Percentiles rank a stretch among this genome's conserved stretches.
Evolutionary conservation across 2,888 invertebrate genomes (phyloP).

Genomic region (Willowsia nigromaculata): DNA sequence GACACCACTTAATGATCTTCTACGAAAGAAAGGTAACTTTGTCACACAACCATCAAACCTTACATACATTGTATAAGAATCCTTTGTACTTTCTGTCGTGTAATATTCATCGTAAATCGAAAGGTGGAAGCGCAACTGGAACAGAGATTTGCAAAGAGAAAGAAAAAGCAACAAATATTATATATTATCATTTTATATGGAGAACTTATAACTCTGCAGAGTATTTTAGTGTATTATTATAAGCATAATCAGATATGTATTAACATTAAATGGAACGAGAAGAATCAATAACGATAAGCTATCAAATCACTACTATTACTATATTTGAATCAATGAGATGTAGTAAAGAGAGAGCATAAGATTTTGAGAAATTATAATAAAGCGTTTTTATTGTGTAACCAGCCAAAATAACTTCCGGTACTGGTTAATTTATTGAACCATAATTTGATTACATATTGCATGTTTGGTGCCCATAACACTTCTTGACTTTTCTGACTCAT

Average conservation of each 20-base stretch:
- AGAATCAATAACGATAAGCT: background rate
- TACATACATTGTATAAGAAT: background rate
- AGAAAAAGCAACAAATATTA: background rate
- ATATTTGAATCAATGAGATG: background rate
- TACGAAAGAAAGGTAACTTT: background rate
- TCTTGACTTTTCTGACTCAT: no score
- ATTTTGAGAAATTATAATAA: constrained; percentile 17
- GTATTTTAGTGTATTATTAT: constrained; percentile 18
- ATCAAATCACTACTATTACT: background rate
- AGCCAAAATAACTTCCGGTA: background rate
- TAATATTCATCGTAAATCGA: background rate
- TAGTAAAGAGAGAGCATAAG: background rate
- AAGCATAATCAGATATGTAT: background rate
- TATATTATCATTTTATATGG: constrained; percentile 17
- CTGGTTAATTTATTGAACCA: background rate
- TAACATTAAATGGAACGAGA: background rate
- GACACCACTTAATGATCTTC: background rate
- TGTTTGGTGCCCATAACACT: no score
- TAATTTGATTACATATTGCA: background rate
- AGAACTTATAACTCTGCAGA: constrained; percentile 25
- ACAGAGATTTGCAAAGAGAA: background rate
- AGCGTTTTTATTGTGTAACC: constrained; percentile 14
- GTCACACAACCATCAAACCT: background rate
- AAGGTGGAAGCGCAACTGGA: background rate
- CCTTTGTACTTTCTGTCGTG: background rate